Evolutionary conservation across 92 coral and sea anemone genomes (phyloP), one percentile per base, ranked within the genome.

Genomic region (Nematostella vectensis): DNA sequence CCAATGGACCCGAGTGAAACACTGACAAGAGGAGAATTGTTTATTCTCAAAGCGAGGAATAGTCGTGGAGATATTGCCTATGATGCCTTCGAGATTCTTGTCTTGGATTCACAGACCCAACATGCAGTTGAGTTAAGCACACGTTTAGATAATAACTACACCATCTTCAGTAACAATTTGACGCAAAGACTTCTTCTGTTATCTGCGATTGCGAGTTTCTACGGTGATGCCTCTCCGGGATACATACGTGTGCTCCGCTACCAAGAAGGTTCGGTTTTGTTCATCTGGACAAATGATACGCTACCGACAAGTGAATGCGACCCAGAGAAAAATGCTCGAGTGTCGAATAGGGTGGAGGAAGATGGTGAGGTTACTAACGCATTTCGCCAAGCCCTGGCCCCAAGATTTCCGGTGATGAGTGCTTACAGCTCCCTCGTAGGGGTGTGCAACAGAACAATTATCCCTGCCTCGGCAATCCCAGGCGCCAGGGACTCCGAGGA

Each of bases 271-370:
- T 91, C 98, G 11, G 81, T 91, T 21, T 45, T 86, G 20, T 63
- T 86, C 56, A 54, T 83, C 1, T 91, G 98, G 98, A 81, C 93
- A 1, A 91, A 91, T 53, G 82, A 83, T 61, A 76, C 93, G 29
- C 62, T 91, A 13, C 85, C 83, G 2, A 78, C 68, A n/a, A 76
- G 71, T 29, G 64, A 31, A 18, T 91, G 98, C 47, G 75, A 91
- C 54, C 27, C 48, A 12, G 85, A 82, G 31, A 73, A 73, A 33
- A 30, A 80, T 13, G 47, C 78, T 22, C 47, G 55, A 47, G 71
- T 82, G 27, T 57, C 88, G 15, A 59, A 74, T 55, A 73, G 64
- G 47, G 51, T 85, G 37, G 67, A 60, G 17, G 49, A 47, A 2
- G 65, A 74, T 18, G 94, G 88, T 13, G 67, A 58, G 27, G 80